These are phyloP conservation scores for Darevskia mixta DNA, from an alignment of 2,797 vertebrate species.

Conservation along the genomic window DNA sequence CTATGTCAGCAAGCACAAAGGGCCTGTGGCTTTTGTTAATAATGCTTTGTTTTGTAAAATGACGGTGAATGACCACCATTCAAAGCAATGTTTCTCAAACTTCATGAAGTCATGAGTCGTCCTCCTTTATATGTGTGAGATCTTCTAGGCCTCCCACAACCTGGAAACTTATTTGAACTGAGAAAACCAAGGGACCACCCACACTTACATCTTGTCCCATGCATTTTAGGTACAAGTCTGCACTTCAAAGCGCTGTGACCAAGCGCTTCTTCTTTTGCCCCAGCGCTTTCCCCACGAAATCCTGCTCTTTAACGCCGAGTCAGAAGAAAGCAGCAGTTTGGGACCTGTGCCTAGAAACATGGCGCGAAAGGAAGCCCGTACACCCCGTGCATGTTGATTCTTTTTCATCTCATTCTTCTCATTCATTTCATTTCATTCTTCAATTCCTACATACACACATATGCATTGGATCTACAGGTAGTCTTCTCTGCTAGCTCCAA, in stretches of 20 bases:
- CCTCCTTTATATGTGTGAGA: neutral
- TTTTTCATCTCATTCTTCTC: neutral
- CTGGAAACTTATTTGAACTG: neutral
- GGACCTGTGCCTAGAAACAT: too few species aligned
- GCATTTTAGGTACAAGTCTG: too few species aligned
- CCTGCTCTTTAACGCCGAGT: too few species aligned
- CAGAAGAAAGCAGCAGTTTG: too few species aligned
- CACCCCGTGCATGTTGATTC: neutral
- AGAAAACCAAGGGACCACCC: neutral
- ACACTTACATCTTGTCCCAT: too few species aligned
- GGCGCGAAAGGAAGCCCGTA: neutral
- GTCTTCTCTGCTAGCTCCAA: too few species aligned
- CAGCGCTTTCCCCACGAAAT: too few species aligned
- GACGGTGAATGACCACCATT: neutral
- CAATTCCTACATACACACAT: too few species aligned
- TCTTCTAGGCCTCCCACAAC: neutral
- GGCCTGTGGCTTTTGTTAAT: constrained; percentile 1
- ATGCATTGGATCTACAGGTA: too few species aligned
- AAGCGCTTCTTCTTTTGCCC: too few species aligned
- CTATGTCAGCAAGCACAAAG: neutral
- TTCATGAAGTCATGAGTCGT: neutral
- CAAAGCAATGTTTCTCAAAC: neutral
- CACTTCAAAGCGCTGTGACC: too few species aligned
- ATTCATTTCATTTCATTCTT: too few species aligned
- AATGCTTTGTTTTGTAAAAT: constrained; percentile 8